These are phyloP conservation scores for Haliclona indistincta DNA, from an alignment of 37 sponge, comb jelly and placozoan species.

Conservation along the genomic window DNA sequence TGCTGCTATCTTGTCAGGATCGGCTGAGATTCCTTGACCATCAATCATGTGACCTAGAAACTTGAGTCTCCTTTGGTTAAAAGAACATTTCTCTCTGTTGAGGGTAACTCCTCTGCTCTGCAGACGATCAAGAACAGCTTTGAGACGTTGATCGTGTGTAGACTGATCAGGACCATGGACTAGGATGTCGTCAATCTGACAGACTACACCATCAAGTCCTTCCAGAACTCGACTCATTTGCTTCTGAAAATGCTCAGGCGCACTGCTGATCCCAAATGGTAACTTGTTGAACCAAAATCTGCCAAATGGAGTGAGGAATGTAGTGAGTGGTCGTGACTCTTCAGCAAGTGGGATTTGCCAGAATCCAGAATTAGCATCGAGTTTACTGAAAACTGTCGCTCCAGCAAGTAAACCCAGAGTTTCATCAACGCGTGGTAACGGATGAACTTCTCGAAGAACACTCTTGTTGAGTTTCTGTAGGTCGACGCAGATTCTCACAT, in stretches of 20 bases:
- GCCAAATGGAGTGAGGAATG: conserved; percentile 44
- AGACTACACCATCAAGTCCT: conserved; percentile 27
- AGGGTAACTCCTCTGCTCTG: conserved; percentile 26
- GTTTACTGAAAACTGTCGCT: background rate
- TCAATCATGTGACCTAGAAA: conserved; percentile 48
- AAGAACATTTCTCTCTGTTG: conserved; percentile 54
- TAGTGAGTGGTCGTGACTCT: conserved; percentile 26
- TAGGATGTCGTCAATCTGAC: conserved; percentile 37
- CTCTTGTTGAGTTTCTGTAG: conserved; percentile 39
- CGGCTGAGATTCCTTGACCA: conserved; percentile 13
- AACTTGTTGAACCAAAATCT: conserved; percentile 41
- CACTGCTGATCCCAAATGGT: conserved; percentile 48
- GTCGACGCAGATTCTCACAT: conserved; percentile 42
- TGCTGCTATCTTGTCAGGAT: conserved; percentile 40
- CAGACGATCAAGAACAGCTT: conserved; percentile 13
- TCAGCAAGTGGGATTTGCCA: conserved; percentile 48
- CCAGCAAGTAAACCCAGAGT: conserved; percentile 9
- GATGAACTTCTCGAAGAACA: conserved; percentile 28
- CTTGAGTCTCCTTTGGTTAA: background rate
- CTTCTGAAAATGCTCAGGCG: conserved; percentile 40
- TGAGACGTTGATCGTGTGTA: conserved; percentile 20
- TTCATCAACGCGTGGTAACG: conserved; percentile 48
- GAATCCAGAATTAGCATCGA: conserved; percentile 39
- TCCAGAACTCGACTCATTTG: conserved; percentile 18
- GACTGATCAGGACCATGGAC: background rate